A percentile compares a stretch with the other conserved stretches of the same genome.
Evolutionary conservation across 2,888 invertebrate genomes (phyloP).

Genomic region (Gari tellinella): DNA sequence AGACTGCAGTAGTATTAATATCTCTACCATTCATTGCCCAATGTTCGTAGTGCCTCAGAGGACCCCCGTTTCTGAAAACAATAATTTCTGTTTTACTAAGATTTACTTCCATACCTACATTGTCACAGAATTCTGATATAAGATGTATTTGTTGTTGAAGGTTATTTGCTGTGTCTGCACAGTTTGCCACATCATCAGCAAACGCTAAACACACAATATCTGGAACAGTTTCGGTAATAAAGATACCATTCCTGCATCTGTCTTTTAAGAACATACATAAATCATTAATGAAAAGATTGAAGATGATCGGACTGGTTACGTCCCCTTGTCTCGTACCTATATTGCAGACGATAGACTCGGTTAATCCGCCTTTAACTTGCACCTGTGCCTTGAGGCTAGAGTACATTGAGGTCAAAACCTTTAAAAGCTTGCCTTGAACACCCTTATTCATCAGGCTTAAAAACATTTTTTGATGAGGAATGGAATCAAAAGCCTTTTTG

Average conservation of each 20-base stretch:
- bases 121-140: conserved; percentile 7
- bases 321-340: conserved; percentile 17
- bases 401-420: background rate
- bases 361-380: background rate
- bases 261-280: conserved; percentile 8
- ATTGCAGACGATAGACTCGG: background rate
- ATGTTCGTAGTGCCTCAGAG: conserved; percentile 7
- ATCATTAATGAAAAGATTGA: conserved; percentile 13
- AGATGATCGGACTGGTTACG: conserved; percentile 6
- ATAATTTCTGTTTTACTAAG: no score
- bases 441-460: background rate
- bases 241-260: conserved; percentile 7
- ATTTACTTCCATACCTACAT: conserved; percentile 15
- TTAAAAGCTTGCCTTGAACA: background rate
- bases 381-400: conserved; percentile 1
- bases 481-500: conserved; percentile 3
- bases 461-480: background rate
- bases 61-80: conserved; percentile 9
- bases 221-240: conserved; percentile 6
- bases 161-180: conserved; percentile 1
- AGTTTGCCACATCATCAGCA: conserved; percentile 12
- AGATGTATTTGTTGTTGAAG: conserved; percentile 10
- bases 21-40: conserved; percentile 4
- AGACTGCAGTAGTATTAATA: conserved; percentile 8
- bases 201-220: conserved; percentile 6